These are phyloP conservation scores for Lanistes nyassanus DNA, from an alignment of 1,140 invertebrate genomes.

Conservation along the genomic window DNA sequence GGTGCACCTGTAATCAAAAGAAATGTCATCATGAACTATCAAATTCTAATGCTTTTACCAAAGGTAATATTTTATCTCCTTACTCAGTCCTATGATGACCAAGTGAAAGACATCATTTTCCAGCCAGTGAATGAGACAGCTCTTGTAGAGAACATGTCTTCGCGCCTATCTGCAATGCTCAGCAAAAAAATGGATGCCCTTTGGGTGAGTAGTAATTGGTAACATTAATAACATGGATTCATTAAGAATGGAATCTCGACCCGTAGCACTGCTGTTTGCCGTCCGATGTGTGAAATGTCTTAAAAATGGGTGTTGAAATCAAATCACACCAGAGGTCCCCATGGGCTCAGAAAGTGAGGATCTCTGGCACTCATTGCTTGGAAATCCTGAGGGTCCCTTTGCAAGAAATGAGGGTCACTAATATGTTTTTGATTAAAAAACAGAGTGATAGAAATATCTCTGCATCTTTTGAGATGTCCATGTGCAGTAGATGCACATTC, in stretches of 20 bases:
- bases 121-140: slow-evolving; percentile 11
- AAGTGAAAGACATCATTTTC: not conserved
- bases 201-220: slow-evolving; percentile 24
- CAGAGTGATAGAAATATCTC: no score
- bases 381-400: not conserved
- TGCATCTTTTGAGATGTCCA: no score
- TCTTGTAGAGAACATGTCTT: slow-evolving; percentile 25
- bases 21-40: no score
- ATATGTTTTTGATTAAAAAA: no score
- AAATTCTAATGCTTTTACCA: no score
- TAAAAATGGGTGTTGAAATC: not conserved
- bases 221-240: not conserved
- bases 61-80: not conserved
- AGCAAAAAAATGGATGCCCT: slow-evolving; percentile 39
- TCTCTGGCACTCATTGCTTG: not conserved
- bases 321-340: not conserved
- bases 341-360: not conserved
- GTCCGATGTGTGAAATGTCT: no score
- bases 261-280: no score
- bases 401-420: no score
- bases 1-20: no score
- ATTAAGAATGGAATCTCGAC: no score
- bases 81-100: slow-evolving; percentile 3
- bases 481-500: no score
- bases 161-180: slow-evolving; percentile 30